phyloP scores from a whole-genome alignment of 2,888 invertebrate species.

The Lagria hirta region DNA sequence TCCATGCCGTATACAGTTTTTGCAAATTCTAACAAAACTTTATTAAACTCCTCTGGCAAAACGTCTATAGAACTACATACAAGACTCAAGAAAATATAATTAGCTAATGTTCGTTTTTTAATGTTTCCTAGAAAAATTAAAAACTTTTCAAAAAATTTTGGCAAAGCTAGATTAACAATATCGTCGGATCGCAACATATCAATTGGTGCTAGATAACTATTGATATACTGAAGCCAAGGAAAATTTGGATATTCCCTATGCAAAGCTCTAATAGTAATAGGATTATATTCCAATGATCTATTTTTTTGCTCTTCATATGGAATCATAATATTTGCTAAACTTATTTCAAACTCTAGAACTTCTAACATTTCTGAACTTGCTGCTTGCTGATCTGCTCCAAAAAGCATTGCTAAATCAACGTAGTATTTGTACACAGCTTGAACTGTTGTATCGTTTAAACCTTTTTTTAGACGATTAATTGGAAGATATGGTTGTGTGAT shows the following conservation, averaged over 20 bases:
- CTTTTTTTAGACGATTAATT: constrained; percentile 18
- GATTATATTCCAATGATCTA: constrained; percentile 51
- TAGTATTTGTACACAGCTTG: constrained; percentile 23
- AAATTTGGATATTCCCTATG: constrained; percentile 17
- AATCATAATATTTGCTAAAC: constrained; percentile 9
- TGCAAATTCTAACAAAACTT: constrained; percentile 20
- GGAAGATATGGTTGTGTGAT: constrained; percentile 27
- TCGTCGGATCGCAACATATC: constrained; percentile 19
- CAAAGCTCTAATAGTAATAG: constrained; percentile 15
- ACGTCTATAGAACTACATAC: constrained; percentile 16
- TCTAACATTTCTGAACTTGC: constrained; percentile 19
- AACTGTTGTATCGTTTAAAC: constrained; percentile 29
- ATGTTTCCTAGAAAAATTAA: constrained; percentile 27
- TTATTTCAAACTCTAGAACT: constrained; percentile 16
- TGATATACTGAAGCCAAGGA: constrained; percentile 21
- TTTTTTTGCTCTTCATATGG: constrained; percentile 16
- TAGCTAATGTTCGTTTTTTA: constrained; percentile 27
- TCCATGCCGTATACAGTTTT: constrained; percentile 10
- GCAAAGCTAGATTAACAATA: constrained; percentile 16
- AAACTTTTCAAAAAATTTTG: constrained; percentile 21
- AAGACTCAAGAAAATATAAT: constrained; percentile 33
- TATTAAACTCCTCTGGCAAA: constrained; percentile 28
- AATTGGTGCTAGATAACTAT: constrained; percentile 20
- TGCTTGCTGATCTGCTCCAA: constrained; percentile 27
- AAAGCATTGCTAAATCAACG: constrained; percentile 28